Evolutionary conservation across 1,140 invertebrate species (phyloP).

Genomic region (Alviniconcha marisindica): DNA sequence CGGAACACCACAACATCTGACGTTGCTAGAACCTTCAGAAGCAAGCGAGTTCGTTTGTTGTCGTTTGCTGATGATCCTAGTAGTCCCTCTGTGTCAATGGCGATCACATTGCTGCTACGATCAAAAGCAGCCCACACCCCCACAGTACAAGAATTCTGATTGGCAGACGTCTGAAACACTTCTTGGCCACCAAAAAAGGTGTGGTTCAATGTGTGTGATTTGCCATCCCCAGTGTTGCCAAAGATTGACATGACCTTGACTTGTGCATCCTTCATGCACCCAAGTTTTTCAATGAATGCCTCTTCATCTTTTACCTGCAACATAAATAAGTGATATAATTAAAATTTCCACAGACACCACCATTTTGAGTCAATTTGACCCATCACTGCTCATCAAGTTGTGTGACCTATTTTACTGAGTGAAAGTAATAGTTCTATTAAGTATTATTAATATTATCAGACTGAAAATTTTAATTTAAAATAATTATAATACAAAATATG

Average conservation of each 20-base stretch:
- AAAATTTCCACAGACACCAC: too few relatives aligned
- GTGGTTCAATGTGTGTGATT: constrained; percentile 89
- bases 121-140: constrained; percentile 90
- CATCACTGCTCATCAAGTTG: too few relatives aligned
- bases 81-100: constrained; percentile 89
- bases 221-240: constrained; percentile 92
- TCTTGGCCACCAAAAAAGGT: constrained; percentile 86
- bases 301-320: constrained; percentile 69
- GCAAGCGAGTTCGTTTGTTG: constrained; percentile 84
- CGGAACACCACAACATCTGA: constrained; percentile 90
- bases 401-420: too few relatives aligned
- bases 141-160: constrained; percentile 86
- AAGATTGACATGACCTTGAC: constrained; percentile 92
- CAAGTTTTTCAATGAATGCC: constrained; percentile 73
- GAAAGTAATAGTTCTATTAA: too few relatives aligned
- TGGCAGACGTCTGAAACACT: constrained; percentile 85
- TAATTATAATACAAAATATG: too few relatives aligned
- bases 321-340: too few relatives aligned
- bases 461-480: too few relatives aligned
- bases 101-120: constrained; percentile 81
- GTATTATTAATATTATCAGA: too few relatives aligned
- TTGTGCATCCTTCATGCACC: constrained; percentile 63
- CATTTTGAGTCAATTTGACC: too few relatives aligned
- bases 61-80: constrained; percentile 82
- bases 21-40: constrained; percentile 87